Evolutionary conservation across 2,888 invertebrate genomes (phyloP).

Genomic region (Octonoba sinensis): DNA sequence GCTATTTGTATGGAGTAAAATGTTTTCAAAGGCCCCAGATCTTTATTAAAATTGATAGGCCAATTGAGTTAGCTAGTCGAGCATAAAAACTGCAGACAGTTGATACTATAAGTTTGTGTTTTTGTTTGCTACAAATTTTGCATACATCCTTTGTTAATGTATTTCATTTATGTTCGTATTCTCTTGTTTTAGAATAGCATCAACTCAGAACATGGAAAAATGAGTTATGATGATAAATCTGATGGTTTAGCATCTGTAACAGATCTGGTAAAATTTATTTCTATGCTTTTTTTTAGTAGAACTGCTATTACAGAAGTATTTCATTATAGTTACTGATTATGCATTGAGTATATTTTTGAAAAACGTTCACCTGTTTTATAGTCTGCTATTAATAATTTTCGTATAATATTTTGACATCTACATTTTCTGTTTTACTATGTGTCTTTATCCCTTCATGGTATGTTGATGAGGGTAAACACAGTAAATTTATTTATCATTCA

Average conservation of each 20-base stretch:
- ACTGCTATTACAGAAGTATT: no score
- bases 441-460: background rate
- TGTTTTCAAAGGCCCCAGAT: no score
- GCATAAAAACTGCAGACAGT: no score
- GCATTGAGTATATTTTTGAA: background rate
- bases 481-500: no score
- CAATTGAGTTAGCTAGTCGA: no score
- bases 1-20: no score
- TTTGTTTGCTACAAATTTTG: no score
- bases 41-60: no score
- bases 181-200: conserved; percentile 43
- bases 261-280: conserved; percentile 47
- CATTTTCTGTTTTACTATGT: background rate
- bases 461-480: no score
- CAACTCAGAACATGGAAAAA: conserved; percentile 17
- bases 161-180: background rate
- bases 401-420: background rate
- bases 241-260: conserved; percentile 55
- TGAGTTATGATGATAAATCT: conserved; percentile 7
- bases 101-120: no score
- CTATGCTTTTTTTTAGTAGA: no score
- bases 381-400: background rate
- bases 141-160: background rate
- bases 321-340: no score
- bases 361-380: background rate